phyloP scores from a whole-genome alignment of 2,888 invertebrate species.

The Idaea biselata region DNA sequence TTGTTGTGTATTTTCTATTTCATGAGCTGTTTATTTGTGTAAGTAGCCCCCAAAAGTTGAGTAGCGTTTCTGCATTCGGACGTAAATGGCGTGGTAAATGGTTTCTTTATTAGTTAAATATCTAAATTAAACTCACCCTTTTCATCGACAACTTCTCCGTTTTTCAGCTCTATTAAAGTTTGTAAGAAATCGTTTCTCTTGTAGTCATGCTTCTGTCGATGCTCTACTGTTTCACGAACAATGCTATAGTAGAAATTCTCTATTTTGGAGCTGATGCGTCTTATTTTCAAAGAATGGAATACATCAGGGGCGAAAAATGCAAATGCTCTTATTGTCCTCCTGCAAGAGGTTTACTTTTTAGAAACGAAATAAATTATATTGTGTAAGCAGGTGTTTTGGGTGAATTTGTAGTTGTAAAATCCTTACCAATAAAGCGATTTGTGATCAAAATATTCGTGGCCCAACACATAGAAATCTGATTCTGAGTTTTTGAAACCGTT shows the following conservation, averaged over 20 bases:
- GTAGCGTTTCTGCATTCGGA: no score
- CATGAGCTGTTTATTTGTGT: no score
- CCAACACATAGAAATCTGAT: constrained; percentile 75
- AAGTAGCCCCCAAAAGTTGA: no score
- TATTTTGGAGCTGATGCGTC: constrained; percentile 57
- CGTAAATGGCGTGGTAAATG: no score
- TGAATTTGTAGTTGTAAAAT: not conserved
- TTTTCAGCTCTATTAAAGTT: constrained; percentile 74
- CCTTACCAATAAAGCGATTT: constrained; percentile 64
- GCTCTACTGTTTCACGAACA: constrained; percentile 62
- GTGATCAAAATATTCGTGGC: constrained; percentile 68
- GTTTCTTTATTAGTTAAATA: no score
- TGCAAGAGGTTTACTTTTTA: constrained; percentile 33
- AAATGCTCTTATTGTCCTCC: constrained; percentile 63
- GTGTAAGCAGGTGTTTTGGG: not conserved
- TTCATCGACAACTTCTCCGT: constrained; percentile 45
- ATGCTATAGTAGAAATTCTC: constrained; percentile 64
- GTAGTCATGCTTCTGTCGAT: constrained; percentile 53
- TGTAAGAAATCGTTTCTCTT: constrained; percentile 78
- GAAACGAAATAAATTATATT: constrained; percentile 2
- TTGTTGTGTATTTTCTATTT: no score
- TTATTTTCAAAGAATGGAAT: constrained; percentile 59
- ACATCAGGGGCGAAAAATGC: constrained; percentile 66
- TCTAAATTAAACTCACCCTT: constrained; percentile 42
- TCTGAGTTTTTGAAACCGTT: constrained; percentile 78